Evolutionary conservation across 2,797 vertebrate genomes (phyloP), one percentile per base, ranked within the genome.

Genomic region (Gouania willdenowi): DNA sequence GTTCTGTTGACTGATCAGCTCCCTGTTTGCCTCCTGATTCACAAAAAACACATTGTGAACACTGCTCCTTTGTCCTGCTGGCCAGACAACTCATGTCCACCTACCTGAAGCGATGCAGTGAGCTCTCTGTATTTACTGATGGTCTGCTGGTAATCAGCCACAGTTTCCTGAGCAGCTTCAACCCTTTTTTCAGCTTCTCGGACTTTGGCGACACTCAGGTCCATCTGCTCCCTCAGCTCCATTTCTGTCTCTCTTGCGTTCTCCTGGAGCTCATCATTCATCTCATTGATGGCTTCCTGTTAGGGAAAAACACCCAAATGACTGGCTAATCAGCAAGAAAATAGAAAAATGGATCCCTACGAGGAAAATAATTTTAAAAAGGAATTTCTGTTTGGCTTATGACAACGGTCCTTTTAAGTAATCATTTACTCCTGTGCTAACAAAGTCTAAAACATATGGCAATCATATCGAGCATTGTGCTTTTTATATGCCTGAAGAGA

Each of bases 181-280:
- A 97, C 93, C 1, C 88, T 89, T 55, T 93, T 94, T 36, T 96
- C 93, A 0, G 94, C 94, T 72, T 96, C 87, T 2, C 95, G 87
- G 1, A 97, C 90, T 2, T 90, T 91, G 0, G 88, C 89, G 0
- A 41, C 74, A 0, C 92, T 87, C 86, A 98, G 78, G 66, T 98
- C 97, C 68, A 97, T 48, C 89, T 97, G 94, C 77, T 98, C 97
- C 30, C 95, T 85, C 31, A 99, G 77, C 82, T 99, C 97, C 88
- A 99, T 91, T 73, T 99, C 97, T 0, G 95, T 98, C 85, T 99
- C 97, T 0, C 97, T 85, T 1, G 88, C 88, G 0, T 98, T 98
- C 66, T 98, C 97, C 81, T 98, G 95, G 16, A 98, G 94, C 86
- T 99, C 97, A 0, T 99, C 95, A 0, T 99, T 99, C 97, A 99